Evolutionary conservation across 1,140 invertebrate species (phyloP).

Genomic region (Aphelenchoides avenae): DNA sequence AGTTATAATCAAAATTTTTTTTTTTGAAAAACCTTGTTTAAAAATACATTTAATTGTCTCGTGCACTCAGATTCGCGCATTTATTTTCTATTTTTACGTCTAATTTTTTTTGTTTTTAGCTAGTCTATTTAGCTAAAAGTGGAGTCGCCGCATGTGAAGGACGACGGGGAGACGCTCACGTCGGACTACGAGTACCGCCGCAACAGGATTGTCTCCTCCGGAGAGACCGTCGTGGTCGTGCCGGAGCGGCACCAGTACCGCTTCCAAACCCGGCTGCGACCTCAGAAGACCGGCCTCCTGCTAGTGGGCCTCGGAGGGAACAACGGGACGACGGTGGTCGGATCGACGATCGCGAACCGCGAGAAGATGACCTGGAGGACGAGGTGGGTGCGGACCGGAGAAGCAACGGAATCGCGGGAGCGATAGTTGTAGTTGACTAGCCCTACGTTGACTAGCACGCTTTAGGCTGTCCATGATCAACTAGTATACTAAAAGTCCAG

Average conservation of each 20-base stretch:
- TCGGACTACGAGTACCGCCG: conserved; percentile 40
- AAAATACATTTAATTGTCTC: no score
- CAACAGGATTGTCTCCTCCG: conserved; percentile 31
- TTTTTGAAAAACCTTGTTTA: no score
- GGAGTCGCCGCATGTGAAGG: conserved; percentile 37
- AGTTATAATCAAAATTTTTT: no score
- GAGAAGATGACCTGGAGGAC: conserved; percentile 76
- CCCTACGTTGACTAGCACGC: no score
- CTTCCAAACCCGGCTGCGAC: conserved; percentile 67
- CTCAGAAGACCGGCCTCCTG: conserved; percentile 79
- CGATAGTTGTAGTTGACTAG: no score
- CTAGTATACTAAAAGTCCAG: no score
- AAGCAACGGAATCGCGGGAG: no score
- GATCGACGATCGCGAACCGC: conserved; percentile 83
- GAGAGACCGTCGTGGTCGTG: conserved; percentile 38
- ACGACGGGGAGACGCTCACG: conserved; percentile 27
- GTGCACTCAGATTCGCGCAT: no score
- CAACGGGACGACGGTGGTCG: conserved; percentile 86
- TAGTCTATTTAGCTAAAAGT: conserved; percentile 32
- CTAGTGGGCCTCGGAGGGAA: conserved; percentile 91
- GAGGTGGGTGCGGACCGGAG: conserved; percentile 73
- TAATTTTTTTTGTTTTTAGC: no score
- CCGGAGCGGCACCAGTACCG: conserved; percentile 56
- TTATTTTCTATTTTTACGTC: no score
- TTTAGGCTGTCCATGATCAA: no score